Evolutionary conservation across 2,888 invertebrate genomes (phyloP), one percentile per base, ranked within the genome.

Genomic region (Hyles lineata): DNA sequence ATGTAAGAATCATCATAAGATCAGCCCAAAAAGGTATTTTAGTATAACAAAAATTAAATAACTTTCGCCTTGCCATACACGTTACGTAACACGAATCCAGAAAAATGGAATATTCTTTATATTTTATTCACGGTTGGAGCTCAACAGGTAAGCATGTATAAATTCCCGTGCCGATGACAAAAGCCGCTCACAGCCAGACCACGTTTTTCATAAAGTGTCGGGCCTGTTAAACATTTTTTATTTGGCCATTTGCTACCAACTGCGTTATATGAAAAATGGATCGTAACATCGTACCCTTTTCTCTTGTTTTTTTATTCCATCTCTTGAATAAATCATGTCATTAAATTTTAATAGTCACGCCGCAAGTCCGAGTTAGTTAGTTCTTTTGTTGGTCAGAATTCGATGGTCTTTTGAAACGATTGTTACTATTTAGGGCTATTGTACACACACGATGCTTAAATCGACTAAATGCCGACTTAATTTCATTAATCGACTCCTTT

Each of bases 271-370:
- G 94, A 94, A 94, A 94, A 94, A 94, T 94, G 92, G 91, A 92
- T 92, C 92, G 92, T 92, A 92, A 92, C 91, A 90, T 89, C 90
- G 90, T 94, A 94, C 93, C 93, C 94, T 94, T 94, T 94, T 93
- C 91, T 90, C 87, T 87, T 89, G 84, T 85, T 88, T 88, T 91
- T 92, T 92, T 90, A 88, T 89, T 43, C 84, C 88, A 85, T 85
- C 78, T 77, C 81, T 83, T 79, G 89, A 89, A 94, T 94, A 94
- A 93, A 94, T 94, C 94, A 94, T 94, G 93, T 94, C 94, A 94
- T 94, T 94, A 94, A 93, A 93, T 92, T 93, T 94, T 94, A 94
- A 94, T 94, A 94, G 94, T 94, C 94, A 94, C 92, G 87, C 90
- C 88, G 89, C 87, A 84, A 83, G 83, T 83, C 83, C 11, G 90